Evolutionary conservation across 30 jellyfish, hydroid and myxozoan species (phyloP).

Genomic region (Mastigias papua): DNA sequence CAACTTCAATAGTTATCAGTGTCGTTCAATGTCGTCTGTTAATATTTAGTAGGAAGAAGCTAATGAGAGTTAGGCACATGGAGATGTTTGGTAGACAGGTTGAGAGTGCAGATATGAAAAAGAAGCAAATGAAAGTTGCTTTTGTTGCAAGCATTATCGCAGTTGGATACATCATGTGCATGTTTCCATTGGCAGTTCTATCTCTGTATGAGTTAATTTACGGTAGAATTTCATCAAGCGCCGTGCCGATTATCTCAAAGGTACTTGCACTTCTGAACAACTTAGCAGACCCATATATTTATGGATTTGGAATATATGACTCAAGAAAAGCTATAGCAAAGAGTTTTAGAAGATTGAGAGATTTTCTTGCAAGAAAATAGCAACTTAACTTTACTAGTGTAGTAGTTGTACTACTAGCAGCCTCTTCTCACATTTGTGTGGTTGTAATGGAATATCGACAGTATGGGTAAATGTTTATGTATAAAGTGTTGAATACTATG

Average conservation of each 20-base stretch:
- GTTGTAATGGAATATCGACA: no score
- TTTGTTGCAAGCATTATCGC: slow-evolving; percentile 5
- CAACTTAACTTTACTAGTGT: no score
- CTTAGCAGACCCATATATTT: background rate
- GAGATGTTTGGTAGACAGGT: background rate
- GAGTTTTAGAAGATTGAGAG: background rate
- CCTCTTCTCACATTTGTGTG: no score
- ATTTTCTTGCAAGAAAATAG: background rate
- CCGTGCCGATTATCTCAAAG: background rate
- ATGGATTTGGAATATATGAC: background rate
- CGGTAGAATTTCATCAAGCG: background rate
- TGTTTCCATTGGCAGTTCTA: background rate
- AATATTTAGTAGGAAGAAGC: background rate
- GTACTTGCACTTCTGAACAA: background rate
- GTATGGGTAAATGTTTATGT: no score
- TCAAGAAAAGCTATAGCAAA: background rate
- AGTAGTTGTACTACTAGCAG: no score
- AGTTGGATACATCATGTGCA: background rate
- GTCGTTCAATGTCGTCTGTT: background rate
- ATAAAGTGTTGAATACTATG: no score
- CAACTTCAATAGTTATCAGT: background rate
- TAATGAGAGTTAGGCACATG: background rate
- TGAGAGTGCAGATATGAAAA: background rate
- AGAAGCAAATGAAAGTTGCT: background rate
- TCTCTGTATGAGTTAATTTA: background rate